Conservation (phyloP, 2,888 invertebrate genomes). For the Merodon equestris region DNA sequence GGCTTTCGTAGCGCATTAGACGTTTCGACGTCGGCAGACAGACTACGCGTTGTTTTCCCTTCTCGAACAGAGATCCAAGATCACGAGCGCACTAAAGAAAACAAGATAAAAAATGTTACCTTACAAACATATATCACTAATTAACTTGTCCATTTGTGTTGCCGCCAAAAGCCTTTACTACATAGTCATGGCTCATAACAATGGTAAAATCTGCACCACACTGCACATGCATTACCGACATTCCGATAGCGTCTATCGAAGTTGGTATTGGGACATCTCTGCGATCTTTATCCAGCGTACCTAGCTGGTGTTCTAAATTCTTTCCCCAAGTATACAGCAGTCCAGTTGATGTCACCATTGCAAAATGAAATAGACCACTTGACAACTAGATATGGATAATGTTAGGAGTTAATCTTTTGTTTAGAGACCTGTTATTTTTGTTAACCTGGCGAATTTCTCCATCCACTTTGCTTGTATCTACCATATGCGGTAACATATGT, state of each 20-base stretch:
- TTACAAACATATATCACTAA: not conserved
- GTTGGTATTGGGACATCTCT: constrained; percentile 76
- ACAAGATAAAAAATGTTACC: not conserved
- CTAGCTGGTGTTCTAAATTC: constrained; percentile 94
- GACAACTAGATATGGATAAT: constrained; percentile 78
- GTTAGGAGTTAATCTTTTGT: not conserved
- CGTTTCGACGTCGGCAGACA: constrained; percentile 78
- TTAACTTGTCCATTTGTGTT: constrained; percentile 77
- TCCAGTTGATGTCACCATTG: constrained; percentile 85
- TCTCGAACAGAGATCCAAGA: constrained; percentile 75
- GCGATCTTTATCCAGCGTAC: constrained; percentile 79
- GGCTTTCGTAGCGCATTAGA: constrained; percentile 78
- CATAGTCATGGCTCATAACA: constrained; percentile 77
- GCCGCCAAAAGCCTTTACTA: constrained; percentile 78
- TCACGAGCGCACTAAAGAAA: constrained; percentile 76
- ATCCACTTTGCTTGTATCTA: constrained; percentile 83
- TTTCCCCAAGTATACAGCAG: constrained; percentile 91
- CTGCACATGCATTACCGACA: constrained; percentile 76
- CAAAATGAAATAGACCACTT: constrained; percentile 91
- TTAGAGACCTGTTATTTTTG: too few relatives aligned
- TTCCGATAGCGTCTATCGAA: constrained; percentile 76
- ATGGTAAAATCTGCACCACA: constrained; percentile 79
- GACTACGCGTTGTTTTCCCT: constrained; percentile 77
- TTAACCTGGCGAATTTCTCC: constrained; percentile 83
- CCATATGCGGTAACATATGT: constrained; percentile 82